These are phyloP conservation scores for Xenopus laevis DNA, from an alignment of 2,113 vertebrate genomes.

Conservation along the genomic window DNA sequence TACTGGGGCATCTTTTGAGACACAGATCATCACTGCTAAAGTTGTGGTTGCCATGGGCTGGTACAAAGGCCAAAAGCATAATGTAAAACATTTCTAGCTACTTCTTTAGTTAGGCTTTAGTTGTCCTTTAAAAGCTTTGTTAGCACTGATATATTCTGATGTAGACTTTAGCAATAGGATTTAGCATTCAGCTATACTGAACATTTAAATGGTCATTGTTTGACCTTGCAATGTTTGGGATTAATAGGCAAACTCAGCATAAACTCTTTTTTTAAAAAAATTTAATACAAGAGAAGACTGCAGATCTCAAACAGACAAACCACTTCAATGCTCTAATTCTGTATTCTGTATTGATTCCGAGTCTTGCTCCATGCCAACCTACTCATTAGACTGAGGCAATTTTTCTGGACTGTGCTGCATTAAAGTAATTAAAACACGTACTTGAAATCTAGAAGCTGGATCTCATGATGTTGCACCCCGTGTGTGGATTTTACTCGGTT, in stretches of 20 bases:
- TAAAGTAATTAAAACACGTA: conserved; percentile 62
- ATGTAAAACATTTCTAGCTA: no score
- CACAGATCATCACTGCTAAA: no score
- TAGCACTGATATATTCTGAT: no score
- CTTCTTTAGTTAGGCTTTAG: no score
- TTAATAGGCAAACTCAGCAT: neutral
- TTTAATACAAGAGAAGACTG: neutral
- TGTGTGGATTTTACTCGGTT: conserved; percentile 60
- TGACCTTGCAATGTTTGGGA: neutral
- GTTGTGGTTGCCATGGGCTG: no score
- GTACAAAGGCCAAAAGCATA: no score
- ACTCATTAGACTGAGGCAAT: conserved; percentile 41
- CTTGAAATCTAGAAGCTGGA: conserved; percentile 73
- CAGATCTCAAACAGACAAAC: conserved; percentile 7
- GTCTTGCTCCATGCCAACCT: conserved; percentile 42
- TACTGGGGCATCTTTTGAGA: no score
- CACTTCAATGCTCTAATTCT: neutral
- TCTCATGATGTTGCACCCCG: conserved; percentile 63
- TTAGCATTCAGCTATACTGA: no score
- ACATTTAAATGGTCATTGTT: no score
- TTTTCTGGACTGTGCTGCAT: conserved; percentile 35
- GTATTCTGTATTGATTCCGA: conserved; percentile 33
- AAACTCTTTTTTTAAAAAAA: no score
- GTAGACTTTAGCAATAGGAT: no score
- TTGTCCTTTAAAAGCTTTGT: no score